These are phyloP conservation scores for Cottoperca gobio DNA, from an alignment of 2,797 vertebrate species.

Conservation along the genomic window DNA sequence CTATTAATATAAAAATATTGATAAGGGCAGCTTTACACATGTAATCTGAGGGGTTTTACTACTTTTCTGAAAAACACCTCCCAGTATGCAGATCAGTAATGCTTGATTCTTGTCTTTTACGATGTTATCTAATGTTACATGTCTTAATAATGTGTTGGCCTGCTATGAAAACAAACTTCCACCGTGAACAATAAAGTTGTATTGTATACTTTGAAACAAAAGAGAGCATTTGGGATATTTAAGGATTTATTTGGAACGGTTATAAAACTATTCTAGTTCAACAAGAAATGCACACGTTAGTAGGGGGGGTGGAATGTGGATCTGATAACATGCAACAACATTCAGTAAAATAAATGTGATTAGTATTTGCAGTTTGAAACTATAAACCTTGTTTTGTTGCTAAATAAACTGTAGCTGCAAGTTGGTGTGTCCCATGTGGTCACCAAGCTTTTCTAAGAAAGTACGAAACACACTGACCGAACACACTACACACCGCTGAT, in stretches of 20 bases:
- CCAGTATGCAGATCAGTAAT: neutral
- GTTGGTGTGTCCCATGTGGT: neutral
- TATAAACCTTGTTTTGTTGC: neutral
- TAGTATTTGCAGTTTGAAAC: constrained; percentile 3
- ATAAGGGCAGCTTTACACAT: neutral
- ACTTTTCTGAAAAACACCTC: neutral
- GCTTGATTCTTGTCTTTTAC: neutral
- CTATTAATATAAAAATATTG: neutral
- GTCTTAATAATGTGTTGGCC: neutral
- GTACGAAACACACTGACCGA: constrained; percentile 7
- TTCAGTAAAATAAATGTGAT: constrained; percentile 1
- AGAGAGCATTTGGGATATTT: neutral
- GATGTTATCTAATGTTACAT: neutral
- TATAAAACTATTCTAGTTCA: neutral
- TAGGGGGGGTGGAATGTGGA: neutral
- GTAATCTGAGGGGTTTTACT: neutral
- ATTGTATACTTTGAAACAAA: neutral
- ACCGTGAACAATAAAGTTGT: neutral
- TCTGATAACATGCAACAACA: neutral
- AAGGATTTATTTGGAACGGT: constrained; percentile 52
- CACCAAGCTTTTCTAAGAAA: neutral
- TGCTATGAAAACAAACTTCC: neutral
- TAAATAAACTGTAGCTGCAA: neutral
- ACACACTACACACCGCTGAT: neutral
- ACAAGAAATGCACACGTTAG: neutral